A percentile compares a stretch with the other conserved stretches of the same genome.
Evolutionary conservation across 2,113 vertebrate species (phyloP).

Genomic region (Dascyllus trimaculatus): DNA sequence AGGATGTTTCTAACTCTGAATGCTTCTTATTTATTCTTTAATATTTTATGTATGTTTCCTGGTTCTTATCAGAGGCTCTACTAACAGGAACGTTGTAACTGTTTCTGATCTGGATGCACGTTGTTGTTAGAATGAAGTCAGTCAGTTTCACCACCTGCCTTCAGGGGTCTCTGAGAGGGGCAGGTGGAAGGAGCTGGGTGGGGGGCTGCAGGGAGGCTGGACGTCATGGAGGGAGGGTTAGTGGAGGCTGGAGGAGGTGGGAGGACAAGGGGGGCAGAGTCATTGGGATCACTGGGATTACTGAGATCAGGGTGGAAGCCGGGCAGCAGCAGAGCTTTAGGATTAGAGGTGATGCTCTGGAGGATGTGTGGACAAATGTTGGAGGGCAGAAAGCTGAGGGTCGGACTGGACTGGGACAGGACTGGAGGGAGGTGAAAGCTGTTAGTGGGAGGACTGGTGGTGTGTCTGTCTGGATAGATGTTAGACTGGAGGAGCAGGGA

Average conservation of each 20-base stretch:
- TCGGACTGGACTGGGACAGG: conserved; percentile 46
- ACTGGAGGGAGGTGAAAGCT: conserved; percentile 26
- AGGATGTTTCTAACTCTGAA: too few relatives aligned
- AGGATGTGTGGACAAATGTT: conserved; percentile 40
- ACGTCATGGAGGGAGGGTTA: conserved; percentile 17
- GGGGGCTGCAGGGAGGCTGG: conserved; percentile 27
- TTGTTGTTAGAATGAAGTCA: conserved; percentile 23
- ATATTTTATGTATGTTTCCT: not conserved
- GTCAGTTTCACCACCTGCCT: conserved; percentile 70
- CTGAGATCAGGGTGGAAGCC: conserved; percentile 47
- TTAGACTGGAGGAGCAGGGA: conserved; percentile 5
- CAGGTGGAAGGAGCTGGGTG: not conserved
- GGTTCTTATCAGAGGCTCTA: not conserved
- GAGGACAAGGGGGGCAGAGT: conserved; percentile 17
- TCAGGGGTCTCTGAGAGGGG: conserved; percentile 48
- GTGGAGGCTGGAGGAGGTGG: conserved; percentile 12
- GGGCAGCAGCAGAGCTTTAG: conserved; percentile 25
- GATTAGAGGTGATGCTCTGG: conserved; percentile 38
- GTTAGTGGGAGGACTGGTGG: conserved; percentile 40
- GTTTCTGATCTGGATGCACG: conserved; percentile 1
- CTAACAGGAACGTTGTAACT: conserved; percentile 21
- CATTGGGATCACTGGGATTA: conserved; percentile 49
- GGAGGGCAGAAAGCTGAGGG: conserved; percentile 36
- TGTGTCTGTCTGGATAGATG: conserved; percentile 35
- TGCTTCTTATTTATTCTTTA: too few relatives aligned